A percentile compares a stretch with the other conserved stretches of the same genome.
Conservation (phyloP, 2,113 vertebrate genomes). For the Panurus biarmicus region DNA sequence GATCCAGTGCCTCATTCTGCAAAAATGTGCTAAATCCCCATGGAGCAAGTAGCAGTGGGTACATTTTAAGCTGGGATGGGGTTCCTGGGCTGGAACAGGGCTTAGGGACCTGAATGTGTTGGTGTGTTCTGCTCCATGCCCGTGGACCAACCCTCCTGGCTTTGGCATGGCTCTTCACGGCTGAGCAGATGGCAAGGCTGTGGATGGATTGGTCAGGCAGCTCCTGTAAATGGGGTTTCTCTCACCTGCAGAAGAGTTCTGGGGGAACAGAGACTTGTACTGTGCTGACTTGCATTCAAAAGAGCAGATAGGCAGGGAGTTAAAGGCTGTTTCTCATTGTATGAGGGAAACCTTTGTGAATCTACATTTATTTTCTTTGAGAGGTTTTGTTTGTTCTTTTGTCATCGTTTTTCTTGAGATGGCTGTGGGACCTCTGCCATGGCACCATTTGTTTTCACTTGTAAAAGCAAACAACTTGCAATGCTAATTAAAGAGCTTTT, state of each 20-base stretch:
- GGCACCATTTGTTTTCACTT: constrained; percentile 51
- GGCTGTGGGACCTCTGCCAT: constrained; percentile 46
- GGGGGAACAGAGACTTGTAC: neutral
- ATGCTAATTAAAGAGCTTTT: constrained; percentile 54
- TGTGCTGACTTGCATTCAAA: neutral
- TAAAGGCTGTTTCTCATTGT: neutral
- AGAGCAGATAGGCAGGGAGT: neutral
- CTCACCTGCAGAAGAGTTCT: neutral
- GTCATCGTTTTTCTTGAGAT: neutral
- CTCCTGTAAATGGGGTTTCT: neutral
- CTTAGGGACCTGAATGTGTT: neutral
- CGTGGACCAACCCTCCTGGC: rapidly evolving
- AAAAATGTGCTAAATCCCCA: neutral
- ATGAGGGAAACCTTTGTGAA: neutral
- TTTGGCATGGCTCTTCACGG: rapidly evolving
- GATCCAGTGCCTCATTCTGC: neutral
- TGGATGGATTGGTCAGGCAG: neutral
- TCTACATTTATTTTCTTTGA: neutral
- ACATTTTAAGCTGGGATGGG: rapidly evolving
- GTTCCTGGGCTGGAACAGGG: neutral
- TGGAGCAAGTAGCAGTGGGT: neutral
- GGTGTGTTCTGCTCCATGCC: neutral
- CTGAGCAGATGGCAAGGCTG: neutral
- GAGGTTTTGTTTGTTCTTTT: constrained; percentile 48
- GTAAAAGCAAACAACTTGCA: constrained; percentile 51